A percentile compares a stretch with the other conserved stretches of the same genome.
Conservation (phyloP, 2,797 vertebrate species). For the Okamejei kenojei region DNA sequence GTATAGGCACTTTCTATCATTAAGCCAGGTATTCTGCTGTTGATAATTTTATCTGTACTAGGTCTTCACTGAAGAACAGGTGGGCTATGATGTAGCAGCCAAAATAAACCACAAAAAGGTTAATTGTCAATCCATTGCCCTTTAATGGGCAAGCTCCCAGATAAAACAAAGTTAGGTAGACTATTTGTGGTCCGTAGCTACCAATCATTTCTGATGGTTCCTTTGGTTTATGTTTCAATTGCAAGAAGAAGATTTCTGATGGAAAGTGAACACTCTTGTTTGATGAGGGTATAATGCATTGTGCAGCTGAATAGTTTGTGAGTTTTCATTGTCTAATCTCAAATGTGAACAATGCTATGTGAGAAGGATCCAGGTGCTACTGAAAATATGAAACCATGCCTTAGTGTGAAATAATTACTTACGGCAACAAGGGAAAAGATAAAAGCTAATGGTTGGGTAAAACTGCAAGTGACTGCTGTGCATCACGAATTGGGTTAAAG, state of each 20-base stretch:
- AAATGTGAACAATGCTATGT: background rate
- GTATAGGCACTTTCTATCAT: background rate
- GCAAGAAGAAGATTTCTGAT: no score
- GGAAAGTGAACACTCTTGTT: background rate
- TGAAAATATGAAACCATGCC: background rate
- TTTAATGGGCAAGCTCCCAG: background rate
- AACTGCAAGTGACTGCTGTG: background rate
- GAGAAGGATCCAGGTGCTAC: background rate
- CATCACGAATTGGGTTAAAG: background rate
- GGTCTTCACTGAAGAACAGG: background rate
- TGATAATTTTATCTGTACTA: background rate
- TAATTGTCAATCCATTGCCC: background rate
- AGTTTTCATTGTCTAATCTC: background rate
- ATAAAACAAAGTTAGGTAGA: background rate
- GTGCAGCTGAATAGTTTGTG: background rate
- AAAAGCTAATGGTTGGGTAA: background rate
- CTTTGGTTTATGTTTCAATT: no score
- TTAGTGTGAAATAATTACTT: background rate
- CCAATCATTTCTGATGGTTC: background rate
- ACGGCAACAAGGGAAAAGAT: background rate
- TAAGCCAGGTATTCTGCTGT: background rate
- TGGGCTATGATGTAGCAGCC: background rate
- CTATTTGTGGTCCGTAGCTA: background rate
- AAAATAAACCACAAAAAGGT: background rate
- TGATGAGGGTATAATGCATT: background rate